Evolutionary conservation across 1,140 invertebrate genomes (phyloP).

Genomic region (Achroia grisella): DNA sequence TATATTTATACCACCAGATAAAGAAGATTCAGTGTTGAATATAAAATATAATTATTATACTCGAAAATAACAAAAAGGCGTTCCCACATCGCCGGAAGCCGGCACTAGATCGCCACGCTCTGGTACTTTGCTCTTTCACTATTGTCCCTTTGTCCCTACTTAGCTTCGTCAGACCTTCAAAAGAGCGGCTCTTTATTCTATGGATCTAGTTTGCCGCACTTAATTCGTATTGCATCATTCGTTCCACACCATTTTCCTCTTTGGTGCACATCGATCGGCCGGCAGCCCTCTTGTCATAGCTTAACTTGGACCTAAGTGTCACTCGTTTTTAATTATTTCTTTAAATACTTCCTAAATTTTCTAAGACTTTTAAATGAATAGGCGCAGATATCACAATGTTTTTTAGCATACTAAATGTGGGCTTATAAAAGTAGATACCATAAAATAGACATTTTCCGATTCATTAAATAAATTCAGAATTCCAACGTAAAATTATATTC

Average conservation of each 20-base stretch:
- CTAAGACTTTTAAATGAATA: too few species aligned
- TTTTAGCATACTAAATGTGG: too few species aligned
- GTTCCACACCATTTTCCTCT: conserved; percentile 43
- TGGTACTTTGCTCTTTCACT: conserved; percentile 55
- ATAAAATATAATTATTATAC: conserved; percentile 13
- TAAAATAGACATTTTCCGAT: too few species aligned
- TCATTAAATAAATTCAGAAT: too few species aligned
- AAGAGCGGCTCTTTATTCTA: conserved; percentile 46
- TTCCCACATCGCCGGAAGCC: conserved; percentile 62
- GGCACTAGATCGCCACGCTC: conserved; percentile 53
- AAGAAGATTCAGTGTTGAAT: too few species aligned
- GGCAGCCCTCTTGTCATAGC: conserved; percentile 4
- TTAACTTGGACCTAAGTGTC: too few species aligned
- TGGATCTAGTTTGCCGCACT: conserved; percentile 50
- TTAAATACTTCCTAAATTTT: too few species aligned
- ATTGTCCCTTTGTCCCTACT: conserved; percentile 61
- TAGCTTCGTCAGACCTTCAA: conserved; percentile 44
- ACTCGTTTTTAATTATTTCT: too few species aligned
- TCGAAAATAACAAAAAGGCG: conserved; percentile 43
- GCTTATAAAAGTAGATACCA: too few species aligned
- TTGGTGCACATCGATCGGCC: conserved; percentile 20
- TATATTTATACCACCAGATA: too few species aligned
- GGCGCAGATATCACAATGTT: too few species aligned
- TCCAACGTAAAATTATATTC: too few species aligned
- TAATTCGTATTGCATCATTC: conserved; percentile 54